These are phyloP conservation scores for Anableps anableps DNA, from an alignment of 2,797 vertebrate species.

Conservation along the genomic window DNA sequence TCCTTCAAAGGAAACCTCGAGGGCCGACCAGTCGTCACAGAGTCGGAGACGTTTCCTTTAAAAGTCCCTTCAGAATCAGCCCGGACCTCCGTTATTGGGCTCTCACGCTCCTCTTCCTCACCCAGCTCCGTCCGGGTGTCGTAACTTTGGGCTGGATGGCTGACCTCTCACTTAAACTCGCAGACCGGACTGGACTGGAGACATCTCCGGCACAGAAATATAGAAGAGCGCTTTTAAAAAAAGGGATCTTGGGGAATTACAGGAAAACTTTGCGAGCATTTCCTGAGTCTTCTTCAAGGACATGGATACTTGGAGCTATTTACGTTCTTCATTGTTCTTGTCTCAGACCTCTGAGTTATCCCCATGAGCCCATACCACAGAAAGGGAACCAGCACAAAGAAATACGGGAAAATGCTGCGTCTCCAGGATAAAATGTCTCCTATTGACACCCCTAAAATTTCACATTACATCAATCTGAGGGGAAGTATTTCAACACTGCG, in stretches of 20 bases:
- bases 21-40: conserved; percentile 34
- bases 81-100: conserved; percentile 24
- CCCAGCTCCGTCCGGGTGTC: conserved; percentile 14
- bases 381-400: not conserved
- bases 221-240: not conserved
- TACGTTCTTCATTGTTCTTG: not conserved
- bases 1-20: conserved; percentile 43
- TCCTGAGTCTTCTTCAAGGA: conserved; percentile 19
- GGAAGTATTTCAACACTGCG: not conserved
- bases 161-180: conserved; percentile 28
- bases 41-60: conserved; percentile 57
- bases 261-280: conserved; percentile 33
- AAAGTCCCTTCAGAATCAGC: conserved; percentile 55
- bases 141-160: conserved; percentile 10
- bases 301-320: not conserved
- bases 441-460: not conserved
- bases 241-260: conserved; percentile 18
- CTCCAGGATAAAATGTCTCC: not conserved
- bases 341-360: not conserved
- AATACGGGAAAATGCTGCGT: not conserved
- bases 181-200: not conserved
- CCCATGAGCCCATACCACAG: not conserved
- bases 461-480: not conserved
- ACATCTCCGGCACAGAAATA: conserved; percentile 3
- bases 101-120: conserved; percentile 62